phyloP scores from a whole-genome alignment of 2,113 vertebrate species.

The Platysteira castanea region DNA sequence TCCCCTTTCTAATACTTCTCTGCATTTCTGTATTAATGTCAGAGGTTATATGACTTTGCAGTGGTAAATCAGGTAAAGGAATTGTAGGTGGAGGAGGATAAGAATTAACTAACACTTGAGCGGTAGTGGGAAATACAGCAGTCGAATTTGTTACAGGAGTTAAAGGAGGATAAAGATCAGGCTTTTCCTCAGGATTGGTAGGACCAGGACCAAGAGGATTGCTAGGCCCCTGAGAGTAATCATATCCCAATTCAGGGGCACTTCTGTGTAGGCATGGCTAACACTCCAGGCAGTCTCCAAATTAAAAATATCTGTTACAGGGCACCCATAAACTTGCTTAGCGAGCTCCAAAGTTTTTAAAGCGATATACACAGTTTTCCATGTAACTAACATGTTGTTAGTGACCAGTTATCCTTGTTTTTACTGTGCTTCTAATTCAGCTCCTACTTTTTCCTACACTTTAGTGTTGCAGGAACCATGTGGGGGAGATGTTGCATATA shows the following conservation, averaged over 20 bases:
- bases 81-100: rapidly evolving
- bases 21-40: neutral
- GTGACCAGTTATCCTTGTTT: neutral
- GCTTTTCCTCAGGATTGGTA: neutral
- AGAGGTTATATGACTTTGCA: neutral
- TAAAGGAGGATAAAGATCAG: neutral
- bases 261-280: too few relatives aligned
- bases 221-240: neutral
- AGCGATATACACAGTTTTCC: too few relatives aligned
- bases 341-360: too few relatives aligned
- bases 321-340: too few relatives aligned
- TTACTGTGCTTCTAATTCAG: neutral
- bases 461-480: neutral
- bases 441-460: neutral
- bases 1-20: neutral
- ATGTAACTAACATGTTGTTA: neutral
- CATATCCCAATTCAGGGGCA: too few relatives aligned
- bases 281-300: too few relatives aligned
- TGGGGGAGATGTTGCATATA: too few relatives aligned
- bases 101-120: neutral
- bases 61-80: neutral
- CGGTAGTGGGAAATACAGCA: neutral
- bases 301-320: too few relatives aligned
- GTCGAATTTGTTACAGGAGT: neutral
- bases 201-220: neutral